These are phyloP conservation scores for Julus scanicus DNA, from an alignment of 2,888 invertebrate species.

Conservation along the genomic window DNA sequence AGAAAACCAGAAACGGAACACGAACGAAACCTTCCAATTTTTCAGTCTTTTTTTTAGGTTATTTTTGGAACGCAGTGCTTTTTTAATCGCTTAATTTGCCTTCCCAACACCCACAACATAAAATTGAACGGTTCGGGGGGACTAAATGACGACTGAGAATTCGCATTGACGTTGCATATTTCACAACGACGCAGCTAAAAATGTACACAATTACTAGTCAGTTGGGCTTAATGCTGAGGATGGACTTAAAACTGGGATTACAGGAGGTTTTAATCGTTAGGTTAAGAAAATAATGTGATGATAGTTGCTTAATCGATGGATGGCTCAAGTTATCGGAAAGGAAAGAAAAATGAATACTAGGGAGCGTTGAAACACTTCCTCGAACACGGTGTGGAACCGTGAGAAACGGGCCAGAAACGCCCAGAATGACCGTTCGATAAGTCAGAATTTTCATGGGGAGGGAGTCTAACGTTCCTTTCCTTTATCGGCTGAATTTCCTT, in stretches of 20 bases:
- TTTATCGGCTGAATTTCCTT: not conserved
- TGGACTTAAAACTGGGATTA: constrained; percentile 27
- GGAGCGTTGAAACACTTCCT: not conserved
- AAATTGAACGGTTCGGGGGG: not conserved
- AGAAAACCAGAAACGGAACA: too few relatives aligned
- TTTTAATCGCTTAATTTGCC: not conserved
- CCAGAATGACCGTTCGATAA: constrained; percentile 11
- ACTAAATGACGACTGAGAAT: constrained; percentile 17
- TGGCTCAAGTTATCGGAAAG: constrained; percentile 12
- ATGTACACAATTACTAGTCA: constrained; percentile 33
- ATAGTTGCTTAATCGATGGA: constrained; percentile 33
- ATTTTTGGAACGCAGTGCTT: not conserved
- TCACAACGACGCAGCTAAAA: constrained; percentile 21
- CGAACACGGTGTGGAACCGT: too few relatives aligned
- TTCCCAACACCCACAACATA: constrained; percentile 21
- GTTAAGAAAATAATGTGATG: constrained; percentile 7
- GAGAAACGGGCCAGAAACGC: too few relatives aligned
- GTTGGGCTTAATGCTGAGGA: constrained; percentile 4
- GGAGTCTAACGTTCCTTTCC: too few relatives aligned
- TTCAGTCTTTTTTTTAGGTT: not conserved
- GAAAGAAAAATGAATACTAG: constrained; percentile 12
- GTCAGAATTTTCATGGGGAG: constrained; percentile 2
- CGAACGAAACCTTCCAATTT: not conserved
- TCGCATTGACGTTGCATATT: constrained; percentile 28
- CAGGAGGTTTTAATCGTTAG: constrained; percentile 14